phyloP scores from a whole-genome alignment of 2,797 vertebrate genomes.

The Neosilurus hyrtlii region DNA sequence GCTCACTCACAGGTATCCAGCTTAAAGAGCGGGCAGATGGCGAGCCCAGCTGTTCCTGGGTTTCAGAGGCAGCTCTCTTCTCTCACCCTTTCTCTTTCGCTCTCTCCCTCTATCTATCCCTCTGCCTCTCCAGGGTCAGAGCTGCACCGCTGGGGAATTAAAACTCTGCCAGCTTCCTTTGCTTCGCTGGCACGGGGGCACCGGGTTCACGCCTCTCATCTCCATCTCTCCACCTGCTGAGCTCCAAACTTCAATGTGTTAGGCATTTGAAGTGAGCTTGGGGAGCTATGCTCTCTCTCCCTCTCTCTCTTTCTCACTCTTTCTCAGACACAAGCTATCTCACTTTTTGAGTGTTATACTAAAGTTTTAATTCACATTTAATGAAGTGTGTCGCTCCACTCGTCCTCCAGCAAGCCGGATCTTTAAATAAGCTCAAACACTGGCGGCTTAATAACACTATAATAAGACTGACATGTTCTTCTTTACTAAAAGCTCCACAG shows the following conservation, averaged over 20 bases:
- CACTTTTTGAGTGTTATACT: not conserved
- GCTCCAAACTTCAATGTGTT: conserved; percentile 22
- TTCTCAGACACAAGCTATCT: not conserved
- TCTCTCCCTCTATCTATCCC: conserved; percentile 65
- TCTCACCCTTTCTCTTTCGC: conserved; percentile 58
- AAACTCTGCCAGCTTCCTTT: conserved; percentile 63
- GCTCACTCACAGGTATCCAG: conserved; percentile 67
- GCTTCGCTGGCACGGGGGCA: conserved; percentile 57
- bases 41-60: conserved; percentile 75
- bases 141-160: conserved; percentile 69
- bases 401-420: not conserved
- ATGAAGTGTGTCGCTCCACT: conserved; percentile 22
- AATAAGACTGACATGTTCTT: not conserved
- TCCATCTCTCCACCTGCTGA: conserved; percentile 62
- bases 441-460: not conserved
- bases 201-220: conserved; percentile 61
- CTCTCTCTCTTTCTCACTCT: not conserved
- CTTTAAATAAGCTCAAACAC: not conserved
- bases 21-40: conserved; percentile 76
- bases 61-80: conserved; percentile 65
- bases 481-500: not conserved
- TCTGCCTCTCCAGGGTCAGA: conserved; percentile 67
- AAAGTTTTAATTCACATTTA: conserved; percentile 47
- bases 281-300: conserved; percentile 28
- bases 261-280: conserved; percentile 48